Conservation (phyloP, 2,888 invertebrate species). For the Mesodorylaimus sp. region DNA sequence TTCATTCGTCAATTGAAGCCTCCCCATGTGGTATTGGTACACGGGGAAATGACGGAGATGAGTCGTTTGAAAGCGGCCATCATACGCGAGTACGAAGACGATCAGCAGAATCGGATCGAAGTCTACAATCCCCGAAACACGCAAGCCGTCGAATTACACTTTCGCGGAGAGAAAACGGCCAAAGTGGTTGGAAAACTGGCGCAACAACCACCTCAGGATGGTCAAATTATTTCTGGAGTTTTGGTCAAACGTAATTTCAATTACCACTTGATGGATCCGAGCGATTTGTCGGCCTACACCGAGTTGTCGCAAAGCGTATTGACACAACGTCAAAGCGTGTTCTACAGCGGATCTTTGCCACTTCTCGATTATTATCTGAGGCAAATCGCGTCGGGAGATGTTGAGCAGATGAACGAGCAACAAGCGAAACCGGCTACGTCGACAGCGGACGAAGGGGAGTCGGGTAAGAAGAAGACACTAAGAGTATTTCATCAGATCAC, state of each 20-base stretch:
- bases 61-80: constrained; percentile 78
- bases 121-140: constrained; percentile 90
- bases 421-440: constrained; percentile 15
- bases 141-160: constrained; percentile 71
- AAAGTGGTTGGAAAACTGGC: constrained; percentile 91
- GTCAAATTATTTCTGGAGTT: constrained; percentile 65
- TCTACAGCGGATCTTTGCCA: constrained; percentile 55
- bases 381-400: constrained; percentile 30
- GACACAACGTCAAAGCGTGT: constrained; percentile 72
- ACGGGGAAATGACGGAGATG: constrained; percentile 99
- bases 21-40: constrained; percentile 85
- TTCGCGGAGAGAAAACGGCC: constrained; percentile 91
- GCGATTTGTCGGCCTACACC: constrained; percentile 81
- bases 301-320: constrained; percentile 83
- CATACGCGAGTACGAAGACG: constrained; percentile 75
- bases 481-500: constrained; percentile 64
- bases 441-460: background rate
- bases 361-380: constrained; percentile 34
- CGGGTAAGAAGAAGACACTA: constrained; percentile 44
- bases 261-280: constrained; percentile 76
- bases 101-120: constrained; percentile 38
- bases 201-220: constrained; percentile 56
- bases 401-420: constrained; percentile 19
- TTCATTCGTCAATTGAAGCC: constrained; percentile 84
- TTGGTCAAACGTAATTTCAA: constrained; percentile 92